Evolutionary conservation across 2,888 invertebrate genomes (phyloP).

Genomic region (Mimachlamys varia): DNA sequence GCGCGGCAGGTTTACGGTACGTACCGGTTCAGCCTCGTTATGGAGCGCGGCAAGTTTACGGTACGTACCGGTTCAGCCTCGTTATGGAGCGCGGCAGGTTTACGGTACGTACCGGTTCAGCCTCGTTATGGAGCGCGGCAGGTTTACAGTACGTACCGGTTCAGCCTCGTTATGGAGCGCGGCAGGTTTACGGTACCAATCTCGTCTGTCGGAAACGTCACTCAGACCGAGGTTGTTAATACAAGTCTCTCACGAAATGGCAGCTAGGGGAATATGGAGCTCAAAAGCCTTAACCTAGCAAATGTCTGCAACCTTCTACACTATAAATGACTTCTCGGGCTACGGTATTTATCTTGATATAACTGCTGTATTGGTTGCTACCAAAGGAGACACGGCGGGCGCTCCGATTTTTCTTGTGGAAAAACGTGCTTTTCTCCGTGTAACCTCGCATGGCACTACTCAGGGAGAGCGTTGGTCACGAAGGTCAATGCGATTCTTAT

Average conservation of each 20-base stretch:
- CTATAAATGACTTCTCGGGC: background rate
- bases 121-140: too few relatives aligned
- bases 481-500: background rate
- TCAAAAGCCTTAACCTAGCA: background rate
- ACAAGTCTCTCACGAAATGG: background rate
- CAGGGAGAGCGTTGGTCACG: background rate
- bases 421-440: background rate
- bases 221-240: background rate
- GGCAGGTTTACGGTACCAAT: background rate
- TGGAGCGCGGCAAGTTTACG: too few relatives aligned
- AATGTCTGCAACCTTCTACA: conserved; percentile 5
- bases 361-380: background rate
- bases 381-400: background rate
- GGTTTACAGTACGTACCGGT: background rate
- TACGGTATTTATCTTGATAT: conserved; percentile 11
- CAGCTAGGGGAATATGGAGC: conserved; percentile 1
- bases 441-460: background rate
- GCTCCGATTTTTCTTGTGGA: background rate
- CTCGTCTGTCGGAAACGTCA: background rate
- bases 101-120: too few relatives aligned
- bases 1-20: too few relatives aligned
- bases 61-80: too few relatives aligned
- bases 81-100: too few relatives aligned
- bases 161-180: background rate
- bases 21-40: too few relatives aligned